A percentile compares a stretch with the other conserved stretches of the same genome.
Evolutionary conservation across 2,113 vertebrate genomes (phyloP).

Genomic region (Vimba vimba): DNA sequence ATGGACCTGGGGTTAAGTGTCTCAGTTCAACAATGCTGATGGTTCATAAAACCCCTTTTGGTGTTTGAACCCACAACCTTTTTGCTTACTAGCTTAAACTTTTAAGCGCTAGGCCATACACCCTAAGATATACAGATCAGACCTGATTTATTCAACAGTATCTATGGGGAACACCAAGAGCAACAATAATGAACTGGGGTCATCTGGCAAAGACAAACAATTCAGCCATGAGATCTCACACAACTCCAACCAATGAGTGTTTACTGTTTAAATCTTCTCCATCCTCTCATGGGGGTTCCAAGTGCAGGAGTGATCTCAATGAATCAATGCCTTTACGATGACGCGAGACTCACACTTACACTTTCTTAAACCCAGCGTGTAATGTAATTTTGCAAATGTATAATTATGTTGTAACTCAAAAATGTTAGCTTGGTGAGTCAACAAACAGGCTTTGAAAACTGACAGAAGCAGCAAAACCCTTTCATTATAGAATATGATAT

Average conservation of each 20-base stretch:
- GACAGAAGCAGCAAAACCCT: slow-evolving; percentile 5
- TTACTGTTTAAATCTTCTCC: neutral
- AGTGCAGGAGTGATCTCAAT: neutral
- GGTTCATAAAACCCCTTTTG: neutral
- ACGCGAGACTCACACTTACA: slow-evolving; percentile 6
- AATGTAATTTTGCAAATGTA: neutral
- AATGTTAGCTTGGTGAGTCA: slow-evolving; percentile 18
- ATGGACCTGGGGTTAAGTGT: neutral
- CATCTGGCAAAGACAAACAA: neutral
- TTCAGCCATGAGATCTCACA: neutral
- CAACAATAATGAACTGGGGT: slow-evolving; percentile 27
- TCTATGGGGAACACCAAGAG: neutral
- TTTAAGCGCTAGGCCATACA: neutral
- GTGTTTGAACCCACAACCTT: slow-evolving; percentile 14
- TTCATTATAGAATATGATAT: slow-evolving; percentile 8
- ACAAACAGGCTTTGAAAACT: slow-evolving; percentile 1
- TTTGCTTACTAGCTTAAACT: neutral
- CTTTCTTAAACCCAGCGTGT: neutral
- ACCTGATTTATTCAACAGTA: slow-evolving; percentile 20
- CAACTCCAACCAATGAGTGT: neutral
- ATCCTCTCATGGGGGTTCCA: neutral
- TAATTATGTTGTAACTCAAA: slow-evolving; percentile 22
- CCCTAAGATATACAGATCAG: slow-evolving; percentile 12
- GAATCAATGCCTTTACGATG: neutral
- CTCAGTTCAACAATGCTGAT: neutral